These are phyloP conservation scores for Rhimphoctona megacephalus DNA, from an alignment of 2,888 invertebrate species.

Conservation along the genomic window DNA sequence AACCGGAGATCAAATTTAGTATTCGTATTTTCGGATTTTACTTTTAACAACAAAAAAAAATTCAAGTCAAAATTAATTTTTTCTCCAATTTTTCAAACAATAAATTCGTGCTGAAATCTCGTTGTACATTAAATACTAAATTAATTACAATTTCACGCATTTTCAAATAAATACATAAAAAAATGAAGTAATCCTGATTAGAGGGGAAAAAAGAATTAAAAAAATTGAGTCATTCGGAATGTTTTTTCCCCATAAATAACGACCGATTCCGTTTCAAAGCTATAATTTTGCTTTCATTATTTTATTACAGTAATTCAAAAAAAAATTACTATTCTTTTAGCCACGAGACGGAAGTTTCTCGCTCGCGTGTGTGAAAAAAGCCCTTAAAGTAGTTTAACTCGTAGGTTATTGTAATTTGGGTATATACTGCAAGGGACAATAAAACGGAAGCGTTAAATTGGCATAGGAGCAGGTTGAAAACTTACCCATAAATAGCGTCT, in stretches of 20 bases:
- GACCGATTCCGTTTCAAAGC: not conserved
- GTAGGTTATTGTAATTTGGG: not conserved
- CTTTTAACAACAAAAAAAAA: not conserved
- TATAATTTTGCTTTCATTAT: not conserved
- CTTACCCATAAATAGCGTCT: constrained; percentile 99
- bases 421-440: constrained; percentile 19
- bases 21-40: not conserved
- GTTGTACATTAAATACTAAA: too few species aligned
- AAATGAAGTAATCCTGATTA: too few species aligned
- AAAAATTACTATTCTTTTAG: not conserved
- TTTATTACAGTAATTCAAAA: not conserved
- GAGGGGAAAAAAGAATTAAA: not conserved
- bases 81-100: too few species aligned
- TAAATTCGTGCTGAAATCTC: too few species aligned
- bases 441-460: constrained; percentile 65
- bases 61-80: too few species aligned
- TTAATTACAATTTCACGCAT: too few species aligned
- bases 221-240: not conserved
- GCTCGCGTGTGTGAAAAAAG: constrained; percentile 11
- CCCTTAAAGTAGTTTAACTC: not conserved
- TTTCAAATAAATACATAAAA: too few species aligned
- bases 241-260: not conserved
- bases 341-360: not conserved
- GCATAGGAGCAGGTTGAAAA: constrained; percentile 76
- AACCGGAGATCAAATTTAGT: not conserved